Evolutionary conservation across 2,888 invertebrate species (phyloP).

Genomic region (Bellardia bayeri): DNA sequence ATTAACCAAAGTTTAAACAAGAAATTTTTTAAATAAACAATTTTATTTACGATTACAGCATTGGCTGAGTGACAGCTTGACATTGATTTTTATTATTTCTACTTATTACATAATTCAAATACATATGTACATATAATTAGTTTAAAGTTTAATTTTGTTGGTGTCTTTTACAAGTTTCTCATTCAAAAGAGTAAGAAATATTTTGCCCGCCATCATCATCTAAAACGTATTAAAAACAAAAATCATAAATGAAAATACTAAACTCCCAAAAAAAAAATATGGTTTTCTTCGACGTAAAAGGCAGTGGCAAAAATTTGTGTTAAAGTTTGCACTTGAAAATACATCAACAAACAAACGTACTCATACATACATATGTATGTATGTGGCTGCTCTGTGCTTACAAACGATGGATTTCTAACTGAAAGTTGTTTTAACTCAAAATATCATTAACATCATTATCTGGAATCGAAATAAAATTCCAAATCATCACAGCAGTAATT

Average conservation of each 20-base stretch:
- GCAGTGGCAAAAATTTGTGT: not conserved
- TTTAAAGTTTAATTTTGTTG: not conserved
- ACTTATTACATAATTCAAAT: not conserved
- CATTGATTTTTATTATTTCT: not conserved
- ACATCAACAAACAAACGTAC: not conserved
- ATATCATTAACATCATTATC: constrained; percentile 11
- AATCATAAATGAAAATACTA: not conserved
- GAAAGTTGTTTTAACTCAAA: not conserved
- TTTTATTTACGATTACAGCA: not conserved
- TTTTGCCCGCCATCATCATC: not conserved
- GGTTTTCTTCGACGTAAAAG: not conserved
- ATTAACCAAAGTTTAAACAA: not conserved
- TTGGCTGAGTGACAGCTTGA: not conserved
- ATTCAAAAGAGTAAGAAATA: not conserved
- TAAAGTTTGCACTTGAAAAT: not conserved
- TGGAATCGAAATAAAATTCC: not conserved
- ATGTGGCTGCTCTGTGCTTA: not conserved
- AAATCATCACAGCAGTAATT: not conserved
- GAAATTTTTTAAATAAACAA: no score
- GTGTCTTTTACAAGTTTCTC: not conserved
- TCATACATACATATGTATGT: no score
- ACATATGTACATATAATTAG: not conserved
- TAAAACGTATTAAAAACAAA: not conserved
- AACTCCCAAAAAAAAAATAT: not conserved
- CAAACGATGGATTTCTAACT: constrained; percentile 4